A percentile compares a stretch with the other conserved stretches of the same genome.
Evolutionary conservation across 2,797 vertebrate genomes (phyloP).

Genomic region (Parauchenoglanis ngamensis): DNA sequence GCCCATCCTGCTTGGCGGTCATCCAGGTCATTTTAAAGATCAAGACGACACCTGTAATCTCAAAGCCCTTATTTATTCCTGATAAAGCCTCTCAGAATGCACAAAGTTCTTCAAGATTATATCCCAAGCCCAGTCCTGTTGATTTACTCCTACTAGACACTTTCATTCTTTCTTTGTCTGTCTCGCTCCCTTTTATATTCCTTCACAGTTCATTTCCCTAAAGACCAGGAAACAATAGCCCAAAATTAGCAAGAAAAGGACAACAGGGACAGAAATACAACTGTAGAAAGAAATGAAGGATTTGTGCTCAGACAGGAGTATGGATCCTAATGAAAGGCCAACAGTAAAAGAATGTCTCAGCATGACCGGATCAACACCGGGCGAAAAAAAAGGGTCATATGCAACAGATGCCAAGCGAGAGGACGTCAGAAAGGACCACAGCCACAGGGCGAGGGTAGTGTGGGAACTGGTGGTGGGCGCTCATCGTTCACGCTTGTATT

Average conservation of each 20-base stretch:
- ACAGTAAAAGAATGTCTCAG: conserved; percentile 66
- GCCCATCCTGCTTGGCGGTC: not conserved
- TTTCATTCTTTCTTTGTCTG: conserved; percentile 53
- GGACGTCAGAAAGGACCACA: conserved; percentile 37
- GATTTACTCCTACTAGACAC: conserved; percentile 4
- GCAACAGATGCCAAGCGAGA: conserved; percentile 77
- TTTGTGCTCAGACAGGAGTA: conserved; percentile 31
- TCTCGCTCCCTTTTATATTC: conserved; percentile 31
- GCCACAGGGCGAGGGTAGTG: conserved; percentile 50
- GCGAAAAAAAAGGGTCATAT: conserved; percentile 60
- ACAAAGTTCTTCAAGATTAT: not conserved
- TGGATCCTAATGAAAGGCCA: conserved; percentile 40
- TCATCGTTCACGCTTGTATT: conserved; percentile 44
- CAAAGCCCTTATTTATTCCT: not conserved
- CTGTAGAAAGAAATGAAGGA: conserved; percentile 58
- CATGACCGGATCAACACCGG: conserved; percentile 65
- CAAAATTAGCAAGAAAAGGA: conserved; percentile 62
- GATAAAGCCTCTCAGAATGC: not conserved
- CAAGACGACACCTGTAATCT: conserved; percentile 22
- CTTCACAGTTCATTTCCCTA: conserved; percentile 26
- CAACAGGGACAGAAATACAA: conserved; percentile 66
- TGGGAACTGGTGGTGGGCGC: conserved; percentile 51
- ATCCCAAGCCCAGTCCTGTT: not conserved
- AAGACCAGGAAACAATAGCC: conserved; percentile 9
- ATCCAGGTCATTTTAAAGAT: conserved; percentile 2